phyloP scores from a whole-genome alignment of 2,888 invertebrate species.

The Polietes domitor region DNA sequence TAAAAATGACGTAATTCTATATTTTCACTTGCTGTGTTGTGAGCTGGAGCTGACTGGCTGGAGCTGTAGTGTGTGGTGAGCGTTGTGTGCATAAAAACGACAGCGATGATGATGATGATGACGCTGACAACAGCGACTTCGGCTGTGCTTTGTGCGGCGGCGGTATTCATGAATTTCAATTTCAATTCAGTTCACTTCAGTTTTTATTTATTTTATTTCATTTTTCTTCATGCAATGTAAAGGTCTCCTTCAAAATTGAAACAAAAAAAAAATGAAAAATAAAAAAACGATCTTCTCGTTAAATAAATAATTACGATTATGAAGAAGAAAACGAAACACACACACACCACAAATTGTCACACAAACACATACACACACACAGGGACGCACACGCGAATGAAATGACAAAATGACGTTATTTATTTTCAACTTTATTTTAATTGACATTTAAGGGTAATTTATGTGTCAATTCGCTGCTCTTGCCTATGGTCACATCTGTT shows the following conservation, averaged over 20 bases:
- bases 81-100: background rate
- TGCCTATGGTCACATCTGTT: constrained; percentile 54
- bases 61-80: background rate
- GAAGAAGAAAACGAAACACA: constrained; percentile 7
- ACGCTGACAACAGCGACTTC: too few relatives aligned
- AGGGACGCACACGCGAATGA: constrained; percentile 3
- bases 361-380: background rate
- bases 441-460: constrained; percentile 65
- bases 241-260: constrained; percentile 35
- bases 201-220: constrained; percentile 38
- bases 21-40: constrained; percentile 54
- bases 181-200: constrained; percentile 31
- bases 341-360: background rate
- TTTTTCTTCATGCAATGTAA: background rate
- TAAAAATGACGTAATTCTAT: constrained; percentile 62
- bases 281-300: constrained; percentile 36
- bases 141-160: too few relatives aligned
- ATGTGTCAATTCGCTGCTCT: constrained; percentile 44
- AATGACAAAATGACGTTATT: constrained; percentile 52
- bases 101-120: background rate
- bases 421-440: constrained; percentile 53
- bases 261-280: background rate
- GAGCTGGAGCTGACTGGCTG: constrained; percentile 7
- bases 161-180: constrained; percentile 58
- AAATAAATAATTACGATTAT: constrained; percentile 37